Conservation (phyloP, 2,113 vertebrate species). For the Nyctibius bracteatus region DNA sequence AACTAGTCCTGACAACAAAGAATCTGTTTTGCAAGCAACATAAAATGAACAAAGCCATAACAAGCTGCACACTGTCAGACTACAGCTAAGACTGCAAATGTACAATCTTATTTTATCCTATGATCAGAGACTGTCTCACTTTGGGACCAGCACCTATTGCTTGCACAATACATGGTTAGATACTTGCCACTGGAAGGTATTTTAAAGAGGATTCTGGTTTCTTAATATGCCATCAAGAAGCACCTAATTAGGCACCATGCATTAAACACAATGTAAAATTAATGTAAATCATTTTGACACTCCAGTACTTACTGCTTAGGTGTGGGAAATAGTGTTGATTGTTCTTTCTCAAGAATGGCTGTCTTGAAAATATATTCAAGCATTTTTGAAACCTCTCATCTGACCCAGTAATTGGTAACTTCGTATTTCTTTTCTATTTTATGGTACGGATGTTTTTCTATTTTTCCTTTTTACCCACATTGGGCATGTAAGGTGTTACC, state of each 20-base stretch:
- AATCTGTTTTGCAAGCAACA: not conserved
- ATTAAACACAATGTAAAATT: not conserved
- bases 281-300: not conserved
- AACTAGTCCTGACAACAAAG: not conserved
- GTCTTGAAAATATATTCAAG: not conserved
- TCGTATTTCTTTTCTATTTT: not conserved
- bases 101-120: not conserved
- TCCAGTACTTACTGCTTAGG: not conserved
- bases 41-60: not conserved
- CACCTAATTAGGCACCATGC: not conserved
- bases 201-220: not conserved
- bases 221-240: not conserved
- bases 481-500: not conserved
- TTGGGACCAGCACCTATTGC: not conserved
- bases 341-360: not conserved
- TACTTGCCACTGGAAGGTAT: not conserved
- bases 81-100: not conserved
- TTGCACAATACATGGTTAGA: not conserved
- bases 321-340: not conserved
- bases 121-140: not conserved
- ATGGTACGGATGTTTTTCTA: accelerated
- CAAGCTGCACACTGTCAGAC: not conserved
- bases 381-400: not conserved
- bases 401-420: not conserved
- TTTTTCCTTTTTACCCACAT: not conserved